Conservation (phyloP, 1,140 invertebrate genomes). For the Varroa destructor region DNA sequence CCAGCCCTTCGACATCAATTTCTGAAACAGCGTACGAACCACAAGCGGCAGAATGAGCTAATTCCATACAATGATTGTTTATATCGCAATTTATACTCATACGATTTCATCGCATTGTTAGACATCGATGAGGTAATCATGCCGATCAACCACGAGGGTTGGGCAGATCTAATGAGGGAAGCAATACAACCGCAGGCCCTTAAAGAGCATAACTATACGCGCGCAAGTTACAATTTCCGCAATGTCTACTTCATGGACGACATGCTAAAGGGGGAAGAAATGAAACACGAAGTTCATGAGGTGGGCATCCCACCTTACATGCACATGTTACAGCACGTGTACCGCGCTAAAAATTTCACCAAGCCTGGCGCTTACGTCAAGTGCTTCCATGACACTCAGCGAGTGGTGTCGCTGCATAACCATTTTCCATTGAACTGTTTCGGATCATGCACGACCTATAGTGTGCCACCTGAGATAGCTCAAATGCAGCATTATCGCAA, state of each 20-base stretch:
- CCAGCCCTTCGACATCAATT: conserved; percentile 75
- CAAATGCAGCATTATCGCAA: conserved; percentile 83
- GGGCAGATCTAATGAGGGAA: conserved; percentile 62
- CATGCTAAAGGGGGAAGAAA: conserved; percentile 44
- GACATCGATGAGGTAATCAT: conserved; percentile 92
- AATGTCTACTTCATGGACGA: conserved; percentile 92
- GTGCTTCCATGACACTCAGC: conserved; percentile 80
- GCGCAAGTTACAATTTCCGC: conserved; percentile 72
- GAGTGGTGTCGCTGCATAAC: conserved; percentile 76
- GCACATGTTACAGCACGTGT: conserved; percentile 87
- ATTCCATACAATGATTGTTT: conserved; percentile 94
- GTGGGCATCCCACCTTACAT: conserved; percentile 66
- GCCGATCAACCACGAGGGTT: conserved; percentile 59
- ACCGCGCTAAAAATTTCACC: conserved; percentile 74
- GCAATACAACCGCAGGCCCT: conserved; percentile 46
- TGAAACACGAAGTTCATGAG: conserved; percentile 35
- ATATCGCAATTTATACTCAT: conserved; percentile 78
- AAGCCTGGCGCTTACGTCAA: conserved; percentile 85
- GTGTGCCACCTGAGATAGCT: conserved; percentile 64
- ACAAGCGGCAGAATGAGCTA: conserved; percentile 84
- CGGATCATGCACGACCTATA: conserved; percentile 70
- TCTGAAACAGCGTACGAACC: conserved; percentile 67
- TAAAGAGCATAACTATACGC: conserved; percentile 55
- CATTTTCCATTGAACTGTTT: conserved; percentile 79
- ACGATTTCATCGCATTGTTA: conserved; percentile 73